Evolutionary conservation across 2,888 invertebrate species (phyloP), one percentile per base, ranked within the genome.

Genomic region (Drosophila stalkeri): DNA sequence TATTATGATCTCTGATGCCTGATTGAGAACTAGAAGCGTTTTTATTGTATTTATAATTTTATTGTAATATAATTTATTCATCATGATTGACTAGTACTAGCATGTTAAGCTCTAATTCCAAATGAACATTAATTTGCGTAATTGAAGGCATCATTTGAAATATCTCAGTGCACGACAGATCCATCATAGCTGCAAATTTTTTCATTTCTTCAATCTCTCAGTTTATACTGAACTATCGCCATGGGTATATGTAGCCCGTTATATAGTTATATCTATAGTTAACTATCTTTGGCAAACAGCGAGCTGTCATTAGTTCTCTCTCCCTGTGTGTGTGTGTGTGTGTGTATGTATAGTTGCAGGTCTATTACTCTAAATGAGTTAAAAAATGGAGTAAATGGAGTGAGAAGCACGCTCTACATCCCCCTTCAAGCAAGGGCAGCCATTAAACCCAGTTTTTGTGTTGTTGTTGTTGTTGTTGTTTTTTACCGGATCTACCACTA

Each of bases 361-460:
- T 67, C 68, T 86, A 81, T 86, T 81, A 84, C 27, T 59, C 77
- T 43, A 86, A 86, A 86, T 84, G 77, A 76, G 77, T 78, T 87
- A 75, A 89, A 86, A 86, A 87, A 89, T 86, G 85, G 80, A 89
- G 89, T 85, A 86, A 89, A 78, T 80, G 83, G 80, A 74, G 76
- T 75, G 71, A 65, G 59, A 37, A 44, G 46, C 35, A 20, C 60
- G 43, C 43, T 57, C n/a, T 33, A 46, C 64, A 64, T 35, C 61
- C 60, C 60, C 44, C 51, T 39, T 47, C n/a, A 59, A 57, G n/a
- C 64, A 49, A 49, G 44, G 60, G 68, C 74, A 59, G 81, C 82
- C 77, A 82, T 82, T 77, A 72, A 54, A 12, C 43, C 23, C 37
- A 18, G 57, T 56, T 41, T 33, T 47, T 55, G 18, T 16, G 16